Percentiles rank a stretch among this genome's conserved stretches.
Evolutionary conservation across 2,888 invertebrate genomes (phyloP).

Genomic region (Onchidella celtica): DNA sequence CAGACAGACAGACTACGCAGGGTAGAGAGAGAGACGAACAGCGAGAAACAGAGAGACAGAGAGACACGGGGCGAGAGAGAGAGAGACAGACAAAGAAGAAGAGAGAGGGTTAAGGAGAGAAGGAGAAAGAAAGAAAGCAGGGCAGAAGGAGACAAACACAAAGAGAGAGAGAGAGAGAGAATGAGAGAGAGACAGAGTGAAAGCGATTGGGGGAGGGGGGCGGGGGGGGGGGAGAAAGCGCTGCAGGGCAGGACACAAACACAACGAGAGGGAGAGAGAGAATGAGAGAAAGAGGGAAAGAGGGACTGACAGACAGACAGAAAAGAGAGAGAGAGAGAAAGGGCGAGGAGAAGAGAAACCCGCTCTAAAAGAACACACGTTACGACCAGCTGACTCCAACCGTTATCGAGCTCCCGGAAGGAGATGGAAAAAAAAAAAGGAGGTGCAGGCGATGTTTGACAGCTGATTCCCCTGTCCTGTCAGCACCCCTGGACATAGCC

Average conservation of each 20-base stretch:
- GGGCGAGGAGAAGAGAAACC: neutral
- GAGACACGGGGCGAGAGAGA: conserved; percentile 17
- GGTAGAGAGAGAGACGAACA: neutral
- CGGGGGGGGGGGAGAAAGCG: conserved; percentile 3
- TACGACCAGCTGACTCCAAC: neutral
- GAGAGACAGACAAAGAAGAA: neutral
- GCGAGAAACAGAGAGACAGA: conserved; percentile 28
- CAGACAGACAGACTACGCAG: neutral
- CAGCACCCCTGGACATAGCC: too few species aligned
- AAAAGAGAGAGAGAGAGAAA: neutral
- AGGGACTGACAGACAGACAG: neutral
- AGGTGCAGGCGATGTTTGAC: too few species aligned
- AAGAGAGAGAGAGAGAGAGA: conserved; percentile 20
- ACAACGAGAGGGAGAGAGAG: conserved; percentile 39
- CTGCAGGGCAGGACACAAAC: neutral
- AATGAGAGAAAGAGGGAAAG: neutral
- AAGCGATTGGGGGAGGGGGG: conserved; percentile 28
- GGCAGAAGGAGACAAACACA: neutral
- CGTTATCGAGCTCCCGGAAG: neutral
- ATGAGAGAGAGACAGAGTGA: conserved; percentile 14
- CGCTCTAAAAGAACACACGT: neutral
- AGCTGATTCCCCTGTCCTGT: too few species aligned
- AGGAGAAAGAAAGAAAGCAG: conserved; percentile 8
- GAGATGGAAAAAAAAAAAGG: neutral
- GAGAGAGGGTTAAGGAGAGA: neutral